Conservation (phyloP, 2,888 invertebrate genomes). For the Phaonia tiefii region DNA sequence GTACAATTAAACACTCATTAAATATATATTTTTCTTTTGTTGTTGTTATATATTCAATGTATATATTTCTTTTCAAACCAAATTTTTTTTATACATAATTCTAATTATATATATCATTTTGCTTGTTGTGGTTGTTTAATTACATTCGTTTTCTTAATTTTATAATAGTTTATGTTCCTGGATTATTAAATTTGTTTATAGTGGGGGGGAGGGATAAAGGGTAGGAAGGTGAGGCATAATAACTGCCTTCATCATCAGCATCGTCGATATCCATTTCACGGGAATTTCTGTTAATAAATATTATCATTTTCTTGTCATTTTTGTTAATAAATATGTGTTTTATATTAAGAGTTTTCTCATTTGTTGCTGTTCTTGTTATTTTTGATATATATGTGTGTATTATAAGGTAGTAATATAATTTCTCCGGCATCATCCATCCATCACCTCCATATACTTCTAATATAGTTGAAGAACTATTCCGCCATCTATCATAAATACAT, state of each 20-base stretch:
- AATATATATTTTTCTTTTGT: conserved; percentile 35
- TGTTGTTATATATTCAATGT: conserved; percentile 37
- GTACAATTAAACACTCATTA: no score
- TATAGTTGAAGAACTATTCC: not conserved
- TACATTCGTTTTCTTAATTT: conserved; percentile 62
- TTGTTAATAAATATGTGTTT: conserved; percentile 24
- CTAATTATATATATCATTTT: conserved; percentile 58
- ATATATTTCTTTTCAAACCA: conserved; percentile 60
- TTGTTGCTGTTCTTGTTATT: not conserved
- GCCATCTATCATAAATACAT: conserved; percentile 32
- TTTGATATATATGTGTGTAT: conserved; percentile 34
- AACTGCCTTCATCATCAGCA: not conserved
- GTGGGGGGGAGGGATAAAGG: no score
- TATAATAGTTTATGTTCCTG: conserved; percentile 52
- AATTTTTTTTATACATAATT: conserved; percentile 59
- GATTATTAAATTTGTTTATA: conserved; percentile 45
- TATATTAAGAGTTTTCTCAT: conserved; percentile 9
- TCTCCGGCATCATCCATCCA: conserved; percentile 11
- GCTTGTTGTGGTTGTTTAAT: no score
- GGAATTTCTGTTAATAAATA: conserved; percentile 2
- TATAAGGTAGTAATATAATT: conserved; percentile 27
- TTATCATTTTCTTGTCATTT: not conserved
- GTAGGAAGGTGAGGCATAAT: conserved; percentile 21
- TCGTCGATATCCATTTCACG: not conserved
- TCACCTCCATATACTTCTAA: not conserved